phyloP scores from a whole-genome alignment of 2,113 vertebrate species.

The Cisticola juncidis region DNA sequence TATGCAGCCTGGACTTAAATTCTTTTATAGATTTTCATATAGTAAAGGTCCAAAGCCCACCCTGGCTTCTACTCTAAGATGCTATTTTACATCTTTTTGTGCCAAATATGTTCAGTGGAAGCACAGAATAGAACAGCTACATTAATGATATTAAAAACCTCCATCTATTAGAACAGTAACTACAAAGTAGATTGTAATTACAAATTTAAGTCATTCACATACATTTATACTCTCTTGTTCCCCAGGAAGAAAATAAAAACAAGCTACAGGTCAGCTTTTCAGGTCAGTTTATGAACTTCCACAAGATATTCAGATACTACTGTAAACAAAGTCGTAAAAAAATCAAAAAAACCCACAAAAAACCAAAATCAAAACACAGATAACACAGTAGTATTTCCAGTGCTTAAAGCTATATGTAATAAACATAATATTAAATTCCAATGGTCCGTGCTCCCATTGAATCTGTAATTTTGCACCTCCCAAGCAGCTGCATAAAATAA shows the following conservation, averaged over 20 bases:
- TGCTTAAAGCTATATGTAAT: background rate
- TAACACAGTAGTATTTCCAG: background rate
- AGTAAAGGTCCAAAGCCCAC: background rate
- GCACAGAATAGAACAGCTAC: background rate
- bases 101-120: background rate
- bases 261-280: background rate
- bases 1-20: background rate
- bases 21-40: background rate
- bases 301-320: background rate
- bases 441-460: background rate
- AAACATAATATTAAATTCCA: slow-evolving; percentile 12
- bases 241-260: background rate
- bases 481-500: background rate
- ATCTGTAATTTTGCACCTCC: background rate
- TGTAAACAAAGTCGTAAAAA: background rate
- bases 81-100: background rate
- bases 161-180: background rate
- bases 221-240: background rate
- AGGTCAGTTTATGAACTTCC: background rate
- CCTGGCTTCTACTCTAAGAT: background rate
- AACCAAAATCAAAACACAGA: background rate
- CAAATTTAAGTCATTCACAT: background rate
- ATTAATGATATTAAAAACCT: background rate
- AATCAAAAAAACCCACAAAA: background rate
- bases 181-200: background rate